Conservation (phyloP, 2,888 invertebrate genomes). For the Pelosia muscerda region DNA sequence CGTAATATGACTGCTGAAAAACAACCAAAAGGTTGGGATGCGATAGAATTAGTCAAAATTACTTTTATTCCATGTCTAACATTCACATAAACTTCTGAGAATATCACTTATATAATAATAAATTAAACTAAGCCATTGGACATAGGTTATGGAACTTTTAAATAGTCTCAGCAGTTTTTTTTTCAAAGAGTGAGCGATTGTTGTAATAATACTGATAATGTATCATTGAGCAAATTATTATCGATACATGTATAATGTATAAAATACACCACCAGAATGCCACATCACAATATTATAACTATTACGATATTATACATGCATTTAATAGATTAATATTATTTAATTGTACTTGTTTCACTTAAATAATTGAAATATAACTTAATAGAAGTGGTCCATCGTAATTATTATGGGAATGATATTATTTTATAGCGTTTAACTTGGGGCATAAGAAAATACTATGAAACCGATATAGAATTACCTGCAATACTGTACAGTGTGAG, state of each 20-base stretch:
- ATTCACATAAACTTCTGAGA: background rate
- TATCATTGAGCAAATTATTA: constrained; percentile 53
- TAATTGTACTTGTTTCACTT: constrained; percentile 42
- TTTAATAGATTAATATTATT: constrained; percentile 30
- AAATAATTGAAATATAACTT: constrained; percentile 37
- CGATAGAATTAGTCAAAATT: background rate
- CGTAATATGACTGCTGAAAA: background rate
- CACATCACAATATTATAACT: constrained; percentile 37
- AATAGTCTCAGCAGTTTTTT: background rate
- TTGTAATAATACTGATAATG: constrained; percentile 50
- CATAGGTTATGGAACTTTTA: background rate
- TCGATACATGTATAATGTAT: constrained; percentile 16
- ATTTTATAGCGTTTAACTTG: constrained; percentile 20
- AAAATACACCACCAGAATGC: constrained; percentile 37
- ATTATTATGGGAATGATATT: constrained; percentile 32
- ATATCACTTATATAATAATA: background rate
- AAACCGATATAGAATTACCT: constrained; percentile 20
- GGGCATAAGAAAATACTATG: constrained; percentile 27
- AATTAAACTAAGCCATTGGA: background rate
- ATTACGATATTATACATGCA: constrained; percentile 26
- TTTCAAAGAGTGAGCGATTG: constrained; percentile 18
- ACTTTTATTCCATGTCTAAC: background rate
- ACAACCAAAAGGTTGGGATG: background rate
- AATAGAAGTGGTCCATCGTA: constrained; percentile 43
- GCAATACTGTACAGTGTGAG: constrained; percentile 12